Base-by-base conservation (phyloP, 2,888 invertebrate species). In the Margaritifera margaritifera region DNA sequence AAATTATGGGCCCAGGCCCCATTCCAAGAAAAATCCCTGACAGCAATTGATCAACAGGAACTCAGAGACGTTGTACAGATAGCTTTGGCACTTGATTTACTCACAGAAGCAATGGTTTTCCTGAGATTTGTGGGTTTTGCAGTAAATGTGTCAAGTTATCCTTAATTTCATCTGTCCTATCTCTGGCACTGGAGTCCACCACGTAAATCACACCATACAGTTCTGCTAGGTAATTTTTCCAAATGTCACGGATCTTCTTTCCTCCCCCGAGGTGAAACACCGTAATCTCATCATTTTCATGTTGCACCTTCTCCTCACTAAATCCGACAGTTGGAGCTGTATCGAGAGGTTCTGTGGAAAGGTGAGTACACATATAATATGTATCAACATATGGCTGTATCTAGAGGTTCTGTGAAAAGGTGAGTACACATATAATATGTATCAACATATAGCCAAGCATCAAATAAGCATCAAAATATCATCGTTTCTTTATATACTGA, bases 211-310 rank as follows among this genome's bases (percentile, higher is more conserved):
- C 93, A 54, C 96, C 98, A 91, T 98, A 97, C 63, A 96, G 96
- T 91, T 99, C 98, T 72, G 96, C 95, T 91, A 97, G 97, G 91
- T 99, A 99, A 94, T 96, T 86, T 89, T 97, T 97, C 99, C 99
- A 99, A 24, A 99, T 91, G 18, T 96, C 95, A 86, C 99, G 97
- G 27, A 99, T 92, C 89, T 97, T 98, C 87, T 95, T 94, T 88
- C 99, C 99, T 0, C 99, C 90, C n/a, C 90, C 90, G 31, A 90
- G 81, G 72, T 90, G 90, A 74, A 95, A 97, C 78, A 96, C 91
- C 63, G 93, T 93, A 61, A 97, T 93, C 42, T 92, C 91, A 72
- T 92, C 94, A 68, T 93, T 92, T 79, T 92, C 92, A 84, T 94
- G 93, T 78, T 92, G 92, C 80, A 96, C 90, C 83, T 93, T 92